Percentiles rank a stretch among this genome's conserved stretches.
These are phyloP conservation scores for Trichopoda pennipes DNA, from an alignment of 2,888 invertebrate species.

Conservation along the genomic window DNA sequence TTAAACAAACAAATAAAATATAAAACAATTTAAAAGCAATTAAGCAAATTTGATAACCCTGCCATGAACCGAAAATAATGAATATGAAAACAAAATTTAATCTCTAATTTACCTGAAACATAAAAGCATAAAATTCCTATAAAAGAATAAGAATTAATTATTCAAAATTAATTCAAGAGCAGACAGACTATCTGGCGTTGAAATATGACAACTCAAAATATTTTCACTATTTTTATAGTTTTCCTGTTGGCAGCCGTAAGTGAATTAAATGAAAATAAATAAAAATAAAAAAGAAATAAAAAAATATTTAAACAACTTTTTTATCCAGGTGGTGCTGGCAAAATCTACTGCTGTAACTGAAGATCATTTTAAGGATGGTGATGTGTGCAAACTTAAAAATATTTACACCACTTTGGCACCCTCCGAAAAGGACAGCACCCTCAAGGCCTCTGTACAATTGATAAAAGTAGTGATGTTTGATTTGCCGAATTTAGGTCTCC, in stretches of 20 bases:
- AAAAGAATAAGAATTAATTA: background rate
- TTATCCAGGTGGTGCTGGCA: background rate
- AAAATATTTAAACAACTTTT: background rate
- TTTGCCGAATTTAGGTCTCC: slow-evolving; percentile 33
- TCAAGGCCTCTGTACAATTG: slow-evolving; percentile 33
- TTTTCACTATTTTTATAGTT: slow-evolving; percentile 4
- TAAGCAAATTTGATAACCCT: too few species aligned
- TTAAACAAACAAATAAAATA: too few species aligned
- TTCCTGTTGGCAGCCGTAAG: slow-evolving; percentile 4
- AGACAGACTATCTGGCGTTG: background rate
- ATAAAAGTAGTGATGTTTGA: slow-evolving; percentile 22
- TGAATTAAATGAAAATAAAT: background rate
- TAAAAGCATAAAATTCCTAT: background rate
- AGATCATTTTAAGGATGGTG: background rate
- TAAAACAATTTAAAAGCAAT: too few species aligned
- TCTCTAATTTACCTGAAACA: background rate
- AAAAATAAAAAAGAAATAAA: background rate
- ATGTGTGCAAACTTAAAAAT: slow-evolving; percentile 12
- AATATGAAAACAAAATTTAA: background rate
- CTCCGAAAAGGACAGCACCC: slow-evolving; percentile 1
- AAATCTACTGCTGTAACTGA: background rate
- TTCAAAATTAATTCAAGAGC: background rate
- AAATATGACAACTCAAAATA: slow-evolving; percentile 1
- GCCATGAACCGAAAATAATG: too few species aligned
- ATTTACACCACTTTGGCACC: background rate